Evolutionary conservation across 2,113 vertebrate genomes (phyloP).

Genomic region (Gadus chalcogrammus): DNA sequence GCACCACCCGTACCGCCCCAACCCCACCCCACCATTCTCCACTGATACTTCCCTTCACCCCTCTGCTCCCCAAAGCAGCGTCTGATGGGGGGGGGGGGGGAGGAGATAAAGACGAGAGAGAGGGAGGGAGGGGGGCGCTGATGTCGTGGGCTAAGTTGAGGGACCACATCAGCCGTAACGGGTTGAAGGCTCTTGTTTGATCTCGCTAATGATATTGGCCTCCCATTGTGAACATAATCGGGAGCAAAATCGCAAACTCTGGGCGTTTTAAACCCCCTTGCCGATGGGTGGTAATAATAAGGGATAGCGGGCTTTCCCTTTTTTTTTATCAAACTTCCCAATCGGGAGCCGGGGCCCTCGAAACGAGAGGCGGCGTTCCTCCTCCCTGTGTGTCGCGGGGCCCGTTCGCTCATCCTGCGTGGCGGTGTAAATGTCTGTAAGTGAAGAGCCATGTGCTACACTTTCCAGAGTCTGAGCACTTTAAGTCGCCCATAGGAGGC

Average conservation of each 20-base stretch:
- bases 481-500: neutral
- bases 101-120: neutral
- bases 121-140: slow-evolving; percentile 32
- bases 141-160: slow-evolving; percentile 57
- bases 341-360: slow-evolving; percentile 24
- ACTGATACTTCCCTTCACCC: slow-evolving; percentile 36
- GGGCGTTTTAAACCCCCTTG: slow-evolving; percentile 43
- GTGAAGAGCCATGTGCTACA: slow-evolving; percentile 4
- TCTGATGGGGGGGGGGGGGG: slow-evolving; percentile 22
- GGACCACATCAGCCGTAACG: slow-evolving; percentile 61
- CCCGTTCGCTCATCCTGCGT: slow-evolving; percentile 5
- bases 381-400: slow-evolving; percentile 3
- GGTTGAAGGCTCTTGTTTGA: slow-evolving; percentile 51
- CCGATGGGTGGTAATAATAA: neutral
- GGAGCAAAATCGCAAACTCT: slow-evolving; percentile 47
- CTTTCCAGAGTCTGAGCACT: neutral
- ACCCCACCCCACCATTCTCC: neutral
- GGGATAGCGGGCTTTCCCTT: slow-evolving; percentile 27
- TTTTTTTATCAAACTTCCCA: slow-evolving; percentile 5
- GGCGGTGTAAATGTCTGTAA: slow-evolving; percentile 4
- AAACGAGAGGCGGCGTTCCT: slow-evolving; percentile 27
- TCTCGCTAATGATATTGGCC: slow-evolving; percentile 60
- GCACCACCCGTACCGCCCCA: neutral
- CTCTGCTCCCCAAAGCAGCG: slow-evolving; percentile 82
- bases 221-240: slow-evolving; percentile 55